phyloP scores from a whole-genome alignment of 2,888 invertebrate species.

The Choreutis nemorana region DNA sequence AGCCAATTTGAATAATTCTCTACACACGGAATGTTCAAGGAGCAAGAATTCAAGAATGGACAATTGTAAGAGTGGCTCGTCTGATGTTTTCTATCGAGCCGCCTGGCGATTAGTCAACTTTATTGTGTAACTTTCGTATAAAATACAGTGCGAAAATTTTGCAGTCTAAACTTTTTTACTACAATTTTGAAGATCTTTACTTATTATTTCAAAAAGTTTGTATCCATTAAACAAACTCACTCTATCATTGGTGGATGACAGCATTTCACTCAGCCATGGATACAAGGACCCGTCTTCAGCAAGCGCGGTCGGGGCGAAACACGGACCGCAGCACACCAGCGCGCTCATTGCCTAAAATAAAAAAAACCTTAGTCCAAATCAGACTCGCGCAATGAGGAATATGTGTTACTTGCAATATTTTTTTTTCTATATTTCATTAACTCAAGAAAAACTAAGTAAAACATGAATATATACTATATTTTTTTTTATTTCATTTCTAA shows the following conservation, averaged over 20 bases:
- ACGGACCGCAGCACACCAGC: constrained; percentile 93
- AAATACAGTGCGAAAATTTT: no score
- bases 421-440: not conserved
- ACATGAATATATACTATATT: not conserved
- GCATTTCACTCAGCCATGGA: constrained; percentile 91
- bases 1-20: no score
- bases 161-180: no score
- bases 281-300: constrained; percentile 94
- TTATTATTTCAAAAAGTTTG: no score
- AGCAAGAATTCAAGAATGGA: no score
- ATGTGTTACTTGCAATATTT: not conserved
- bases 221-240: constrained; percentile 55
- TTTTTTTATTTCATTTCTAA: no score
- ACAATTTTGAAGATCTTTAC: no score
- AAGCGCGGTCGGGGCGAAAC: constrained; percentile 85
- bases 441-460: not conserved
- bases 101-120: no score
- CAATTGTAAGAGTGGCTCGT: no score
- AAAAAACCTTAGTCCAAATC: not conserved
- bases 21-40: no score
- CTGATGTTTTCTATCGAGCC: no score
- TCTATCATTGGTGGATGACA: constrained; percentile 88
- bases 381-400: not conserved
- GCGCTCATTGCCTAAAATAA: constrained; percentile 84
- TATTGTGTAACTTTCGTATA: no score